Conservation (phyloP, 1,140 invertebrate genomes). For the Meloidogyne hapla region DNA sequence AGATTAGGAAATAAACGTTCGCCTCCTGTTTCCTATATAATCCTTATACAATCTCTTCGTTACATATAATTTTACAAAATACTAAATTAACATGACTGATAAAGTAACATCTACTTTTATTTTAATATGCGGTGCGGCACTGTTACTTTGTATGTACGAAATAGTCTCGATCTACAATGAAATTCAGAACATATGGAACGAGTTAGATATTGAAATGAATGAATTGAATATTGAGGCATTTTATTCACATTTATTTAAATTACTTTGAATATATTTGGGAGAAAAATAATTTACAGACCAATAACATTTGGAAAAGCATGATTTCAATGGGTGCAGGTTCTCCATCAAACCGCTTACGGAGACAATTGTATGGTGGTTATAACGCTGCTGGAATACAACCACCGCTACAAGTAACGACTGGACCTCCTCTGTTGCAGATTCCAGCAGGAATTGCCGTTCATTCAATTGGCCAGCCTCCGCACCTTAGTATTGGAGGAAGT, state of each 20-base stretch:
- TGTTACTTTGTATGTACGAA: slow-evolving; percentile 57
- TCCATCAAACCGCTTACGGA: slow-evolving; percentile 54
- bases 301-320: slow-evolving; percentile 61
- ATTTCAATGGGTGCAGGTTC: slow-evolving; percentile 58
- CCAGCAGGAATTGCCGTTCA: neutral
- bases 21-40: neutral
- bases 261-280: neutral
- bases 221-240: slow-evolving; percentile 44
- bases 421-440: neutral
- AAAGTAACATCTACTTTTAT: slow-evolving; percentile 54
- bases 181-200: slow-evolving; percentile 58
- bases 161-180: slow-evolving; percentile 58
- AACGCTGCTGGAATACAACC: slow-evolving; percentile 34
- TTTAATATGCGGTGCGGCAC: slow-evolving; percentile 46
- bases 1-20: neutral
- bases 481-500: neutral
- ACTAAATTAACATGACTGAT: slow-evolving; percentile 24
- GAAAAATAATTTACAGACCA: slow-evolving; percentile 25
- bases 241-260: neutral
- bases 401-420: neutral
- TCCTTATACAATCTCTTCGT: neutral
- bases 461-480: neutral
- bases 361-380: slow-evolving; percentile 62
- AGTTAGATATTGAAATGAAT: slow-evolving; percentile 59
- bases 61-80: neutral